Conservation (phyloP, 2,888 invertebrate species). For the Cremastinae sp. region DNA sequence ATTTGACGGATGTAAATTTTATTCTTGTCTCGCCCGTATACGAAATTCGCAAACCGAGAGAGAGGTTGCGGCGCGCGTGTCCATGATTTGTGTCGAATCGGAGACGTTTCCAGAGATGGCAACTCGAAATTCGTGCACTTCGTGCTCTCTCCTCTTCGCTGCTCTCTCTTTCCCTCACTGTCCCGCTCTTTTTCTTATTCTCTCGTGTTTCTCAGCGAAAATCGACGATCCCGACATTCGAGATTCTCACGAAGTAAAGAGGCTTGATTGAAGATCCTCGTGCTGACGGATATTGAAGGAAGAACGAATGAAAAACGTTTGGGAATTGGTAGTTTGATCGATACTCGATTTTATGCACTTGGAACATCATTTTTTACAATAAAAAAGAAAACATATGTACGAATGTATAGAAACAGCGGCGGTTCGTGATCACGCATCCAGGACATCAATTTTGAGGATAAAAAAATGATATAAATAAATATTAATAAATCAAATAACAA, state of each 20-base stretch:
- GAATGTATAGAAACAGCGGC: background rate
- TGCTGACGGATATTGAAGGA: slow-evolving; percentile 18
- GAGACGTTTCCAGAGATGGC: slow-evolving; percentile 22
- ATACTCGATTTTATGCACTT: slow-evolving; percentile 39
- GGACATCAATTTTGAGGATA: no score
- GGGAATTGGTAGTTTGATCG: slow-evolving; percentile 58
- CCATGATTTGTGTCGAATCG: slow-evolving; percentile 54
- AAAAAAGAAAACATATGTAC: background rate
- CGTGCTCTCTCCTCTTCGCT: background rate
- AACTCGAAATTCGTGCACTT: slow-evolving; percentile 32
- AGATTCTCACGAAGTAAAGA: slow-evolving; percentile 16
- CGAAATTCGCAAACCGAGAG: background rate
- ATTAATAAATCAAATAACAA: no score
- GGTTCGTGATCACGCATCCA: no score
- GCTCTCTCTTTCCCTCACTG: slow-evolving; percentile 1
- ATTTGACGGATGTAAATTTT: slow-evolving; percentile 51
- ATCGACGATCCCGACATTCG: slow-evolving; percentile 40
- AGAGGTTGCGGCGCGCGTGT: slow-evolving; percentile 9
- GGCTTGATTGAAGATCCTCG: slow-evolving; percentile 39
- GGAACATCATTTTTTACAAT: background rate
- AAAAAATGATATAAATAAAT: no score
- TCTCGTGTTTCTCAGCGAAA: slow-evolving; percentile 34
- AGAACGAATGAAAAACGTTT: slow-evolving; percentile 27
- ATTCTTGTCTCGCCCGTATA: slow-evolving; percentile 50
- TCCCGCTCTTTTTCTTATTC: background rate